These are phyloP conservation scores for Drosophila fulvimacula DNA, from an alignment of 2,888 invertebrate species.

Conservation along the genomic window DNA sequence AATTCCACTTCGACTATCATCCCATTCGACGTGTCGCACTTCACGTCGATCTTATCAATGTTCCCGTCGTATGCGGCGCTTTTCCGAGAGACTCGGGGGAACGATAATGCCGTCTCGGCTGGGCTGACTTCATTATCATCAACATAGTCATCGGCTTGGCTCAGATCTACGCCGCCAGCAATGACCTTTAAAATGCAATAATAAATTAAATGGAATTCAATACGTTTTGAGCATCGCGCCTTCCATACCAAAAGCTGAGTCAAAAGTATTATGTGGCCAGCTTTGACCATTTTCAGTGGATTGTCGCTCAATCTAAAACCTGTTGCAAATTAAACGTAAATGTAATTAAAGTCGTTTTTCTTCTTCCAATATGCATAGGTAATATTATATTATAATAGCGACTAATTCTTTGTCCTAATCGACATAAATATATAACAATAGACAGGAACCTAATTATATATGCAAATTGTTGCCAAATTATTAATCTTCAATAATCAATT, in stretches of 20 bases:
- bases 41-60: conserved; percentile 87
- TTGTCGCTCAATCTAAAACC: conserved; percentile 51
- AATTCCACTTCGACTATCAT: conserved; percentile 89
- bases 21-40: conserved; percentile 86
- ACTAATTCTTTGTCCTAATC: not conserved
- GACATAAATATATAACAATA: not conserved
- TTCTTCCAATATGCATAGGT: not conserved
- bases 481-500: conserved; percentile 13
- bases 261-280: conserved; percentile 68
- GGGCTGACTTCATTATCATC: conserved; percentile 46
- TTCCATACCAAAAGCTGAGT: conserved; percentile 67
- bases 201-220: conserved; percentile 28
- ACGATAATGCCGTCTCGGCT: conserved; percentile 38
- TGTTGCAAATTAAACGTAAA: conserved; percentile 45
- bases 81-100: conserved; percentile 46
- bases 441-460: conserved; percentile 6
- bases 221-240: conserved; percentile 1
- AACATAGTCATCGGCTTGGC: conserved; percentile 20
- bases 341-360: conserved; percentile 28
- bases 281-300: conserved; percentile 59
- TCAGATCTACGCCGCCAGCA: conserved; percentile 42
- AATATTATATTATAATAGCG: conserved; percentile 17
- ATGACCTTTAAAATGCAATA: conserved; percentile 48
- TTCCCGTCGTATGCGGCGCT: conserved; percentile 80
- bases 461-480: not conserved